A percentile compares a stretch with the other conserved stretches of the same genome.
These are phyloP conservation scores for Ametastegia equiseti DNA, from an alignment of 2,888 invertebrate genomes.

Conservation along the genomic window DNA sequence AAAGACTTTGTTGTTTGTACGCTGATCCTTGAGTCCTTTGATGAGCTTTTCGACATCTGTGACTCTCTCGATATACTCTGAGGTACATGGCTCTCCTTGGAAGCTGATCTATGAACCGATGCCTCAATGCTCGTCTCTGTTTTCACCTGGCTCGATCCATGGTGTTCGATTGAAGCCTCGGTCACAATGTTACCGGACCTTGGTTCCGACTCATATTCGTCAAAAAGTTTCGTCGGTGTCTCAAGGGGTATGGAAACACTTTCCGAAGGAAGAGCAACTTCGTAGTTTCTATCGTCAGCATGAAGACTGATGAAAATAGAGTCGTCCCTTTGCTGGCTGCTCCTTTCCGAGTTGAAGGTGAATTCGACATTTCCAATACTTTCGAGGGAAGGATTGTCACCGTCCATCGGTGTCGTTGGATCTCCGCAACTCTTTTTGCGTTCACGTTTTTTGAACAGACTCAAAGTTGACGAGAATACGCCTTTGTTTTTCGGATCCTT, in stretches of 20 bases:
- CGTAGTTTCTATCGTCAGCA: conserved; percentile 66
- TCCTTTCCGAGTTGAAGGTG: conserved; percentile 65
- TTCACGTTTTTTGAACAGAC: conserved; percentile 72
- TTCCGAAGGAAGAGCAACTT: conserved; percentile 70
- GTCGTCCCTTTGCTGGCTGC: conserved; percentile 60
- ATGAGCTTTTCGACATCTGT: conserved; percentile 63
- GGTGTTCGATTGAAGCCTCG: conserved; percentile 72
- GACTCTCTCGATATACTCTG: conserved; percentile 63
- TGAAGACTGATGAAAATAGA: conserved; percentile 68
- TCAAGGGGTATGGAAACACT: conserved; percentile 71
- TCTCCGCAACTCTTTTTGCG: conserved; percentile 70
- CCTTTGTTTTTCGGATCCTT: conserved; percentile 72
- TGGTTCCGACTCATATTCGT: conserved; percentile 69
- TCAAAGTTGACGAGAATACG: conserved; percentile 74
- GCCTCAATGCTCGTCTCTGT: conserved; percentile 64
- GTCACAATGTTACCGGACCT: conserved; percentile 66
- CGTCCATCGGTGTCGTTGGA: conserved; percentile 54
- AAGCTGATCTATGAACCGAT: conserved; percentile 53
- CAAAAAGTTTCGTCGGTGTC: conserved; percentile 70
- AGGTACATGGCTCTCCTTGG: conserved; percentile 57
- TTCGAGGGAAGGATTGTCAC: conserved; percentile 61
- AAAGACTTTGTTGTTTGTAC: conserved; percentile 49
- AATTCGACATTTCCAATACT: conserved; percentile 70
- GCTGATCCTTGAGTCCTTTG: conserved; percentile 63
- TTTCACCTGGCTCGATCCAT: conserved; percentile 56